Conservation (phyloP, 2,888 invertebrate genomes). For the Cryptophagus acutangulus region DNA sequence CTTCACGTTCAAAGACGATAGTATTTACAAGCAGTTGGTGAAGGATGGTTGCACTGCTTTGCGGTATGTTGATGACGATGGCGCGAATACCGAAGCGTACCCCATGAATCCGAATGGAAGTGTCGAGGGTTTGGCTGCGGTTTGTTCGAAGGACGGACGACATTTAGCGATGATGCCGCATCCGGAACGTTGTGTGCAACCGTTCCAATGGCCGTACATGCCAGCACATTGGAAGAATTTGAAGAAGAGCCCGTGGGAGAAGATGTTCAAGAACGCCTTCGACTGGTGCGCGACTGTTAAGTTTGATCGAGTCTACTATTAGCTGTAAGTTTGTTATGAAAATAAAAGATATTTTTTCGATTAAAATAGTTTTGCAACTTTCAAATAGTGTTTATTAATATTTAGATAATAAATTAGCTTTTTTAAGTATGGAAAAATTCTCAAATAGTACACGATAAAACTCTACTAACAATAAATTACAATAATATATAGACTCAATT, state of each 20-base stretch:
- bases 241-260: conserved; percentile 80
- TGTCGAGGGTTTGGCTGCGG: conserved; percentile 68
- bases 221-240: conserved; percentile 52
- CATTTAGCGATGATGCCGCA: conserved; percentile 99
- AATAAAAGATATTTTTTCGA: no score
- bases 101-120: conserved; percentile 96
- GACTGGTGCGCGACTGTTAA: conserved; percentile 55
- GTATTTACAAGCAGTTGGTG: conserved; percentile 51
- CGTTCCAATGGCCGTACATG: conserved; percentile 85
- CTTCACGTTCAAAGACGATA: conserved; percentile 57
- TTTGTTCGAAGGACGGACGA: conserved; percentile 85
- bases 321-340: no score
- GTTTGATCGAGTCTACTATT: conserved; percentile 32
- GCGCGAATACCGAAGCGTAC: conserved; percentile 70
- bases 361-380: no score
- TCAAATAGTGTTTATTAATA: no score
- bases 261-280: conserved; percentile 87
- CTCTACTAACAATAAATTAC: no score
- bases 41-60: conserved; percentile 66
- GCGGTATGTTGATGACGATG: conserved; percentile 78
- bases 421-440: no score
- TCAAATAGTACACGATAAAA: no score
- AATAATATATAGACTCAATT: conserved; percentile 8
- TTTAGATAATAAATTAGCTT: no score
- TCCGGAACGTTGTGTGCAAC: conserved; percentile 81